Percentiles rank a stretch among this genome's conserved stretches.
Conservation (phyloP, 2,113 vertebrate species). For the Phoxinus phoxinus region DNA sequence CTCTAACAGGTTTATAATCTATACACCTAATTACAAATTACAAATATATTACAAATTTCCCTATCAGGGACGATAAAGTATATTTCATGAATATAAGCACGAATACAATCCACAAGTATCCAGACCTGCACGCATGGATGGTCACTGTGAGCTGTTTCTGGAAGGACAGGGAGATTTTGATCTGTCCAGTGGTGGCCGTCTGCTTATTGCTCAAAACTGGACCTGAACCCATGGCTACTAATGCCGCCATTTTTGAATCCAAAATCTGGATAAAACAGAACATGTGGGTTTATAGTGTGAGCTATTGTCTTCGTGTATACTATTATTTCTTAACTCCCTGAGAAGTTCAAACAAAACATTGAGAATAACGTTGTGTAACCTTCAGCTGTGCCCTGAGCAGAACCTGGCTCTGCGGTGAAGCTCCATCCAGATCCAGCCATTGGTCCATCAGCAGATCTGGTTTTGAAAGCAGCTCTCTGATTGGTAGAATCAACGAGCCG, state of each 20-base stretch:
- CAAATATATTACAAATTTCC: too few species aligned
- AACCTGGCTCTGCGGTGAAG: constrained; percentile 79
- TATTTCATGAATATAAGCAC: too few species aligned
- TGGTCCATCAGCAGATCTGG: constrained; percentile 81
- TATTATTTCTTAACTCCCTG: background rate
- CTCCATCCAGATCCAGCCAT: constrained; percentile 82
- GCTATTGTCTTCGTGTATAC: background rate
- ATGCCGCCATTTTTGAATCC: constrained; percentile 73
- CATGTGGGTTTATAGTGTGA: background rate
- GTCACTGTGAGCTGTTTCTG: constrained; percentile 79
- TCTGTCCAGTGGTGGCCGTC: constrained; percentile 68
- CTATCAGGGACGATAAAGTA: too few species aligned
- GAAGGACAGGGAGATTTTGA: constrained; percentile 83
- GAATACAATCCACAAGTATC: too few species aligned
- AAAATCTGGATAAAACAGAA: constrained; percentile 66
- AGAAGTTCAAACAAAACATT: background rate
- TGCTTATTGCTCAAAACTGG: constrained; percentile 63
- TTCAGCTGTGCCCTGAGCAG: constrained; percentile 85
- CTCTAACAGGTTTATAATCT: background rate
- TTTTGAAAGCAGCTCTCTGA: constrained; percentile 80
- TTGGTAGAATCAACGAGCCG: constrained; percentile 81
- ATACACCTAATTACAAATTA: too few species aligned
- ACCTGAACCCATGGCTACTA: constrained; percentile 66
- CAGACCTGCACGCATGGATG: constrained; percentile 85
- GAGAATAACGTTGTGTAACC: constrained; percentile 65